Evolutionary conservation across 2,888 invertebrate species (phyloP), one percentile per base, ranked within the genome.

Genomic region (Seladonia tumulorum): DNA sequence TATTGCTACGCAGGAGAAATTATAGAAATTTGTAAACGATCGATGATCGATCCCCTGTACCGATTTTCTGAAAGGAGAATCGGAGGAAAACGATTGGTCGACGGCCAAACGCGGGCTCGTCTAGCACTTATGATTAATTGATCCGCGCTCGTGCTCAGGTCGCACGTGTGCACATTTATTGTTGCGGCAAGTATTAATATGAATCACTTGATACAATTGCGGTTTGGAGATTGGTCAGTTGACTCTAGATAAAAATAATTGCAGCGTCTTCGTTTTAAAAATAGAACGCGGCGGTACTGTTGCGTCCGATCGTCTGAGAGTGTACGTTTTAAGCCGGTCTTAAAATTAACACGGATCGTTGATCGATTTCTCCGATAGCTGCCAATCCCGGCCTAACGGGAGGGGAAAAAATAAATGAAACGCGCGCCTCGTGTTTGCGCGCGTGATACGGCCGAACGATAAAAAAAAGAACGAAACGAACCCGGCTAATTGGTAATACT

Each of bases 91-190:
- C 57, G 10, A 70, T 73, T 83, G 87, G 86, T 73, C 74, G 57
- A 53, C 70, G 47, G 73, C 86, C 83, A 89, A 68, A 35, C 68
- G 22, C 68, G 66, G 68, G 68, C 70, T 79, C 77, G 81, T 53
- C 22, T 45, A 66, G 57, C 74, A 47, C 88, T 88, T 85, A 87
- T 89, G 91, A 91, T 89, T 91, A 87, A 91, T 89, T 83, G 86
- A 90, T 83, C 82, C 77, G 57, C 81, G 84, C 66, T 68, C 77
- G 75, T 75, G 80, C 76, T 60, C 39, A 47, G 49, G 71, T 68
- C 74, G 79, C 83, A 82, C 87, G 73, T 85, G 83, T 73, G 70
- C 78, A 70, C 25, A 83, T 85, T 85, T 88, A 79, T 87, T 89
- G 85, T 90, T 86, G 78, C 76, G 7, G n/a, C 78, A 68, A 87